A percentile compares a stretch with the other conserved stretches of the same genome.
These are phyloP conservation scores for Boulengeromyrus knoepffleri DNA, from an alignment of 2,113 vertebrate genomes.

Conservation along the genomic window DNA sequence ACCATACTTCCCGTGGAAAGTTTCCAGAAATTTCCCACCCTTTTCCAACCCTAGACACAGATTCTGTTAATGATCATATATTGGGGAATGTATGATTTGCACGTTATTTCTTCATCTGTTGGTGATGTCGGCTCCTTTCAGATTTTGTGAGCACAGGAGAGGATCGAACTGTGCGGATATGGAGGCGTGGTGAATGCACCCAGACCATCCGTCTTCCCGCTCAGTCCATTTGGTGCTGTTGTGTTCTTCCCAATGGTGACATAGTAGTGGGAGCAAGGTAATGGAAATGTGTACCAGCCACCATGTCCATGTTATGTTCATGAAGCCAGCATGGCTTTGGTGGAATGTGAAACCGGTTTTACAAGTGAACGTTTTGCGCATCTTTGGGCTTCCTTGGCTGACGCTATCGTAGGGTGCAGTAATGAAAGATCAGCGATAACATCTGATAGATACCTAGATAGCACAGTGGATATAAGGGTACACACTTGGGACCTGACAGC, in stretches of 20 bases:
- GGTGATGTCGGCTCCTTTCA: slow-evolving; percentile 41
- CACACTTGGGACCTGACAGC: background rate
- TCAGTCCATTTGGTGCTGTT: slow-evolving; percentile 96
- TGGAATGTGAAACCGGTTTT: background rate
- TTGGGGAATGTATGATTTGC: background rate
- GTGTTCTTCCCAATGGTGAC: slow-evolving; percentile 84
- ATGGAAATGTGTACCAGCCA: background rate
- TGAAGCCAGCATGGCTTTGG: background rate
- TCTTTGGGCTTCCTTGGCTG: background rate
- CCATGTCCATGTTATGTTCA: background rate
- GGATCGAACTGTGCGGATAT: slow-evolving; percentile 84
- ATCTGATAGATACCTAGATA: background rate
- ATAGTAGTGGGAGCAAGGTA: slow-evolving; percentile 92
- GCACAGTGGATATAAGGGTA: background rate
- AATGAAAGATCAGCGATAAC: background rate
- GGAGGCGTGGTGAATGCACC: slow-evolving; percentile 78
- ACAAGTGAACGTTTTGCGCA: background rate
- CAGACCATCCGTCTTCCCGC: slow-evolving; percentile 90
- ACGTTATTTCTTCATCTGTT: background rate
- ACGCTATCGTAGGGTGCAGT: background rate
- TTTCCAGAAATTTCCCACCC: background rate
- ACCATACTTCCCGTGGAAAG: background rate
- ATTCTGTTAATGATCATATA: background rate
- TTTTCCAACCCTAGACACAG: background rate
- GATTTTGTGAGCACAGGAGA: slow-evolving; percentile 92